Conservation (phyloP, 1,140 invertebrate species). For the Danaus plexippus region DNA sequence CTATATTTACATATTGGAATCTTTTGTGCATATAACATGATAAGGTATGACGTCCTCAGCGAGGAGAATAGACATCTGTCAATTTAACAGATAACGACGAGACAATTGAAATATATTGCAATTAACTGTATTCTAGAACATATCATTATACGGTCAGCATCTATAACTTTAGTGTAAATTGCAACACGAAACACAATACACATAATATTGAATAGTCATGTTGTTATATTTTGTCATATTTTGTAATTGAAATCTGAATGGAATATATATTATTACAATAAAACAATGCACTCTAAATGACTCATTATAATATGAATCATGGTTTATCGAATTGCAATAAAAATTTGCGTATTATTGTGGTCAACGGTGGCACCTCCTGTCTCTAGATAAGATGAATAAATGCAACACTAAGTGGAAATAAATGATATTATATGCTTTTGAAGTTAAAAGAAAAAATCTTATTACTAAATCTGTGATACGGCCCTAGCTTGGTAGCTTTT, state of each 20-base stretch:
- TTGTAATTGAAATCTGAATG: too few relatives aligned
- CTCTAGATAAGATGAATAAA: slow-evolving; percentile 28
- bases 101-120: background rate
- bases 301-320: slow-evolving; percentile 27
- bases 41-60: slow-evolving; percentile 16
- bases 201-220: too few relatives aligned
- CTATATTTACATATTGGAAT: background rate
- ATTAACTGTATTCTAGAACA: slow-evolving; percentile 2
- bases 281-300: slow-evolving; percentile 13
- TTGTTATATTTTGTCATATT: too few relatives aligned
- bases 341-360: slow-evolving; percentile 23
- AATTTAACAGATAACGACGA: slow-evolving; percentile 7
- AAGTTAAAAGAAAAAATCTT: too few relatives aligned
- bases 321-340: slow-evolving; percentile 33
- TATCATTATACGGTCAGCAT: background rate
- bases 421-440: too few relatives aligned
- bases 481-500: too few relatives aligned
- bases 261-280: too few relatives aligned
- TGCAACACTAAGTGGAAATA: too few relatives aligned
- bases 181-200: too few relatives aligned
- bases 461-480: too few relatives aligned
- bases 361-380: slow-evolving; percentile 19
- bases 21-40: slow-evolving; percentile 11
- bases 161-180: too few relatives aligned
- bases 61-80: slow-evolving; percentile 7